Base-by-base conservation (phyloP, 2,113 vertebrate genomes). In the Thalassoma bifasciatum region DNA sequence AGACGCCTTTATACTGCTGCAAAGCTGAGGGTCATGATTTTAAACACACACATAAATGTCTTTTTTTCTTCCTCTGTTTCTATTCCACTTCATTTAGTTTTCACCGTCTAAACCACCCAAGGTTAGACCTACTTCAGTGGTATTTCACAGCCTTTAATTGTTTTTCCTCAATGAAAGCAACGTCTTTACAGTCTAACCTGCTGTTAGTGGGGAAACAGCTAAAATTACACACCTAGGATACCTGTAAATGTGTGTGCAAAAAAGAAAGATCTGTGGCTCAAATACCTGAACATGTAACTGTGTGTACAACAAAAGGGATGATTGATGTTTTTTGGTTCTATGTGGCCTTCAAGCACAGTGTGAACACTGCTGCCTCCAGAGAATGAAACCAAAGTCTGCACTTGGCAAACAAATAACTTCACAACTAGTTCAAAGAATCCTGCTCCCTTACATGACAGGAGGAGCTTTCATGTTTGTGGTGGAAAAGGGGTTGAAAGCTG, bases 1-100 rank as follows among this genome's bases (percentile, higher is more conserved):
- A 74, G 80, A 54, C 44, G 72, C 63, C 88, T 93, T 92, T 90
- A 88, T 93, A 22, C 73, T 84, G 54, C 66, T 62, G 79, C 53
- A 72, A 52, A 76, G 53, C 58, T 73, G 59, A 58, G 50, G 37
- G 61, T 82, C 40, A 65, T 77, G 63, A 53, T 67, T 83, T 53
- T 54, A 65, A 85, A 61, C 65, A 80, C 66, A 64, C 75, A 58
- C 50, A 70, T 72, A 87, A 82, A 82, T 51, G 80, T 58, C 67
- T 38, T 3, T 81, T 79, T 80, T 65, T 58, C 81, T 50, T 75
- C 58, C 51, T 12, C 26, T 54, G 21, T 77, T 72, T 86, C 57
- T 75, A 61, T 63, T 66, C 21, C 38, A 71, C n/a, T 24, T 77
- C 51, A 53, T 77, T 77, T 70, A 73, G 8, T 73, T 66, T 60